Evolutionary conservation across 2,888 invertebrate genomes (phyloP).

Genomic region (Synergus japonicus): DNA sequence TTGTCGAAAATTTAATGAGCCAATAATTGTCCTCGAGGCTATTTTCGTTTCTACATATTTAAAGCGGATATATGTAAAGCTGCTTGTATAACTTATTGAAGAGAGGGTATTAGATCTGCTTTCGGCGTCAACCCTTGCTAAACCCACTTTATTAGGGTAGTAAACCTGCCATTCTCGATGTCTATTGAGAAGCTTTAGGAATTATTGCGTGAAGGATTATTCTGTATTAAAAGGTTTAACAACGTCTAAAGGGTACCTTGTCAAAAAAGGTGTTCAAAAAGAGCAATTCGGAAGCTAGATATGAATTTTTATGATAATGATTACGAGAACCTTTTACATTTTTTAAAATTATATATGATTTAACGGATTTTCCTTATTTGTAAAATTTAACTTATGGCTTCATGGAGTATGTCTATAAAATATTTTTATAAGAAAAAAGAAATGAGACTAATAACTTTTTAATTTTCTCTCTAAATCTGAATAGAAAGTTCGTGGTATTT

Average conservation of each 20-base stretch:
- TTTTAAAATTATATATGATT: too few species aligned
- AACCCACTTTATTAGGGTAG: conserved; percentile 60
- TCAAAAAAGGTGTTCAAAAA: too few species aligned
- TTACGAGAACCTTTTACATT: too few species aligned
- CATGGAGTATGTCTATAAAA: neutral
- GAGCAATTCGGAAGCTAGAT: too few species aligned
- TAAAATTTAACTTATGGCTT: too few species aligned
- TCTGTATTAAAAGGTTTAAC: neutral
- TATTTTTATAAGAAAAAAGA: neutral
- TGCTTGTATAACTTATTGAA: neutral
- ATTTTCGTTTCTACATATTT: conserved; percentile 8
- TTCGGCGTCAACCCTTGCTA: conserved; percentile 42
- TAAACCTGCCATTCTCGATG: conserved; percentile 58
- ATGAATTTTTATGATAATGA: too few species aligned
- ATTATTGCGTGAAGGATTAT: neutral
- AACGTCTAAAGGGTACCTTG: neutral
- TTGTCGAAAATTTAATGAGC: conserved; percentile 13
- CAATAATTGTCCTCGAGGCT: neutral
- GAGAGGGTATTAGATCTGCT: conserved; percentile 10
- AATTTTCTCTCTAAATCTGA: too few species aligned
- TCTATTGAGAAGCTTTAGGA: conserved; percentile 2
- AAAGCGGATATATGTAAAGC: neutral
- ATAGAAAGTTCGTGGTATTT: neutral
- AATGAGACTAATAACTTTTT: neutral
- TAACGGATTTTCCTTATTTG: too few species aligned